A percentile compares a stretch with the other conserved stretches of the same genome.
Conservation (phyloP, 2,113 vertebrate species). For the Nycticorax nycticorax region DNA sequence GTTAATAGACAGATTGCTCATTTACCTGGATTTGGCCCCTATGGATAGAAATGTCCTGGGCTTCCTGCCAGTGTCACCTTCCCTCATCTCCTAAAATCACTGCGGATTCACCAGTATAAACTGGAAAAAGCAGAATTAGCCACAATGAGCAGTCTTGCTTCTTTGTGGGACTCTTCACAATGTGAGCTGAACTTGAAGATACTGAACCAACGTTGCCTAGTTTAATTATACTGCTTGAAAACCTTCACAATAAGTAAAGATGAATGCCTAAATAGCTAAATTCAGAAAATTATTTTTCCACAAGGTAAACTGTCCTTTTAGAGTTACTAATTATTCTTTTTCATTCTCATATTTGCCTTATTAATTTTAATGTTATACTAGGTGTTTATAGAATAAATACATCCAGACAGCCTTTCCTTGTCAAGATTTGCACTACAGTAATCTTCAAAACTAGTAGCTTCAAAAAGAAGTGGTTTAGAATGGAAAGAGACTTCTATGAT, state of each 20-base stretch:
- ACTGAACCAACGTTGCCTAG: not conserved
- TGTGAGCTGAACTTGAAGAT: not conserved
- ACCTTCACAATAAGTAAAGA: not conserved
- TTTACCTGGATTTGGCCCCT: not conserved
- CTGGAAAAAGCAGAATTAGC: not conserved
- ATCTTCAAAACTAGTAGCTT: not conserved
- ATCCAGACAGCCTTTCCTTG: not conserved
- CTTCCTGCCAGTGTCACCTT: not conserved
- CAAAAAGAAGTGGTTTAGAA: not conserved
- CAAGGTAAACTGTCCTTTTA: not conserved
- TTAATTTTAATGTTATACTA: not conserved
- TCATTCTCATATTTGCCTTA: not conserved
- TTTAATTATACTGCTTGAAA: not conserved
- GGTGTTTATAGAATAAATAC: not conserved
- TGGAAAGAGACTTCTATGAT: not conserved
- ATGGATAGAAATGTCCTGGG: fast-evolving
- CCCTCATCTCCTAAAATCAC: not conserved
- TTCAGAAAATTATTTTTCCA: not conserved
- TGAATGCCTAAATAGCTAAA: not conserved
- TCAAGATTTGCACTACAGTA: not conserved
- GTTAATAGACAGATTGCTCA: not conserved
- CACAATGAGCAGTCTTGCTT: not conserved
- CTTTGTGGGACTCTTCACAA: not conserved
- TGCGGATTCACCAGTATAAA: not conserved
- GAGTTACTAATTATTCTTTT: not conserved